phyloP scores from a whole-genome alignment of 2,888 invertebrate genomes.

The Cephus spinipes region DNA sequence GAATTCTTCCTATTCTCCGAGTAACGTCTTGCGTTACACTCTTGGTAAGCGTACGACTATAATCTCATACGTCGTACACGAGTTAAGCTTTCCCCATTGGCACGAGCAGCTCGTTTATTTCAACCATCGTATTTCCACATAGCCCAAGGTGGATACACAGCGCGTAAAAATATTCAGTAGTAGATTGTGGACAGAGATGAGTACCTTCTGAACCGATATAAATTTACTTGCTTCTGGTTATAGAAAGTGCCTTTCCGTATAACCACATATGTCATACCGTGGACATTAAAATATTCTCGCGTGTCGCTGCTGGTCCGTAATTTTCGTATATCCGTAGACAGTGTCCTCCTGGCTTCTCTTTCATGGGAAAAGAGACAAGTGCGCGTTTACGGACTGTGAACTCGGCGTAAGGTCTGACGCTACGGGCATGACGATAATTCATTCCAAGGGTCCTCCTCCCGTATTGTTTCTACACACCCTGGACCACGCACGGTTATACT shows the following conservation, averaged over 20 bases:
- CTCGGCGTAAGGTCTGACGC: slow-evolving; percentile 32
- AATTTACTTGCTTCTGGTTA: background rate
- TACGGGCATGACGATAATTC: slow-evolving; percentile 37
- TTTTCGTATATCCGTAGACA: background rate
- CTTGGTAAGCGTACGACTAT: background rate
- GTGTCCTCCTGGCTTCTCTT: background rate
- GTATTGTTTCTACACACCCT: slow-evolving; percentile 31
- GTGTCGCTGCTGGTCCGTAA: background rate
- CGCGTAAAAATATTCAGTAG: background rate
- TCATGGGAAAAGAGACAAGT: slow-evolving; percentile 47
- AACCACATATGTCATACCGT: background rate
- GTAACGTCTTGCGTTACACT: background rate
- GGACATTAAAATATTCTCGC: background rate
- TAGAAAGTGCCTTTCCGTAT: background rate
- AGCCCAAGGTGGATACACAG: background rate
- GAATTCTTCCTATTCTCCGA: background rate
- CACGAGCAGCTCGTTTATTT: background rate
- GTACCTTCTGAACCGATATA: background rate
- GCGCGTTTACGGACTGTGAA: slow-evolving; percentile 48
- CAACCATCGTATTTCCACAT: background rate
- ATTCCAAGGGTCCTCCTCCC: slow-evolving; percentile 38
- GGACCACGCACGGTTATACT: background rate
- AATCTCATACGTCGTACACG: background rate
- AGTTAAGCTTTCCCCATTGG: background rate
- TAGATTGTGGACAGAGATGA: background rate